Percentiles rank a stretch among this genome's conserved stretches.
phyloP scores from a whole-genome alignment of 1,140 invertebrate genomes.

The Pogonomyrmex californicus region DNA sequence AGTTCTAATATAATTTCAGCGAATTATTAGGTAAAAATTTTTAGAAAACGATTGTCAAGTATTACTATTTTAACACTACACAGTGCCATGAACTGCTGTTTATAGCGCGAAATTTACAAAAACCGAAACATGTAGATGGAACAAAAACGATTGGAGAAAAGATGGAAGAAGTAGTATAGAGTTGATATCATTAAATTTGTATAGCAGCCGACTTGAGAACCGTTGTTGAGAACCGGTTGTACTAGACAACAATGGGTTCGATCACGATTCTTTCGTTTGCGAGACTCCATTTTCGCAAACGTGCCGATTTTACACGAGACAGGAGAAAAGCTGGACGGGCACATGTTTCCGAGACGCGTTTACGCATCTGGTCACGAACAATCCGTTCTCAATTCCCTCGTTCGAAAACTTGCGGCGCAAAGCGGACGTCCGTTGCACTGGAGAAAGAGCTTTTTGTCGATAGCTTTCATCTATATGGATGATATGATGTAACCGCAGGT shows the following conservation, averaged over 20 bases:
- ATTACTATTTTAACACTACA: background rate
- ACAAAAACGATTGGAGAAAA: conserved; percentile 16
- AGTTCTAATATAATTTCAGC: background rate
- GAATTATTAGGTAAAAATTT: background rate
- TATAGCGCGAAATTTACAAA: conserved; percentile 31
- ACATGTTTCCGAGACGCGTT: conserved; percentile 47
- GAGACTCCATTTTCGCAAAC: conserved; percentile 17
- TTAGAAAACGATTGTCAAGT: background rate
- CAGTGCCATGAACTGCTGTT: conserved; percentile 3
- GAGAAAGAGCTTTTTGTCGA: conserved; percentile 28
- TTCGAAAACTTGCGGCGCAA: background rate
- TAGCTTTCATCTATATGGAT: conserved; percentile 43
- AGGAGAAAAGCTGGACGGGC: background rate
- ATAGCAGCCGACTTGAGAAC: conserved; percentile 80
- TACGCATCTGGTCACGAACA: conserved; percentile 67
- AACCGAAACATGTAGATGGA: conserved; percentile 10
- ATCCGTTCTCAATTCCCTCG: conserved; percentile 56
- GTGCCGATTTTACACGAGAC: background rate
- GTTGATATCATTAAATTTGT: conserved; percentile 80
- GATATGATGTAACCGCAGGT: conserved; percentile 34
- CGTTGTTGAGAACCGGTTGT: conserved; percentile 67
- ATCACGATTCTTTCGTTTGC: conserved; percentile 31
- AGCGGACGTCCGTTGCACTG: background rate
- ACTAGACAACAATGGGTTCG: conserved; percentile 79
- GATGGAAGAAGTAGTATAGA: conserved; percentile 53